A percentile compares a stretch with the other conserved stretches of the same genome.
These are phyloP conservation scores for Melanophora roralis DNA, from an alignment of 2,888 invertebrate genomes.

Conservation along the genomic window DNA sequence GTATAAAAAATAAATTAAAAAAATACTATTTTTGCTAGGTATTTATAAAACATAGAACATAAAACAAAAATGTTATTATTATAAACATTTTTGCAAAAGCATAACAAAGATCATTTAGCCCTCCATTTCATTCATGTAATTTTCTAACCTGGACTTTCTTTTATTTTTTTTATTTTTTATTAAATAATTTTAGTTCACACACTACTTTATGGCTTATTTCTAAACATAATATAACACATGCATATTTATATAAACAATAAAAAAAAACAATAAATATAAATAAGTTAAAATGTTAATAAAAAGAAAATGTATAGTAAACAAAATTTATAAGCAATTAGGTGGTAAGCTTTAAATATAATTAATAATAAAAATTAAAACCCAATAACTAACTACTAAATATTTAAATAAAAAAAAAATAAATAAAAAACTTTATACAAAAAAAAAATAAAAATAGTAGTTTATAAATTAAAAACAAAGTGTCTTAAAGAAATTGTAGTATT, in stretches of 20 bases:
- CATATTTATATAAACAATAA: slow-evolving; percentile 40
- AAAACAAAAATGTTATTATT: not conserved
- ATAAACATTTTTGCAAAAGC: slow-evolving; percentile 55
- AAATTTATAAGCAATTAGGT: slow-evolving; percentile 59
- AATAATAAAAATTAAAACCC: slow-evolving; percentile 33
- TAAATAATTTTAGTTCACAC: slow-evolving; percentile 49
- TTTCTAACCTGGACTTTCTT: slow-evolving; percentile 36
- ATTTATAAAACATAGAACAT: slow-evolving; percentile 55
- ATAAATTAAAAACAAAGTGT: slow-evolving; percentile 72
- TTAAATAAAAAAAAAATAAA: too few relatives aligned
- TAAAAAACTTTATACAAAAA: slow-evolving; percentile 39
- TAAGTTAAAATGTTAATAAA: slow-evolving; percentile 20
- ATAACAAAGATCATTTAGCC: slow-evolving; percentile 41
- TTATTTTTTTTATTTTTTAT: slow-evolving; percentile 55
- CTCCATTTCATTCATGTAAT: slow-evolving; percentile 59
- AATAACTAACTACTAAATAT: slow-evolving; percentile 21
- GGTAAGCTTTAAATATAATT: slow-evolving; percentile 53
- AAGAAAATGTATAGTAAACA: slow-evolving; percentile 20
- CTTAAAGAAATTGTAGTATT: slow-evolving; percentile 74
- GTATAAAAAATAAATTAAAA: slow-evolving; percentile 22
- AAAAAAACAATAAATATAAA: slow-evolving; percentile 28
- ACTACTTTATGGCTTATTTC: slow-evolving; percentile 58
- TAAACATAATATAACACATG: slow-evolving; percentile 36
- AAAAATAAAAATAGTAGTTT: slow-evolving; percentile 63
- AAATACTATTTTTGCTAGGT: slow-evolving; percentile 62